These are phyloP conservation scores for Parthenolecanium corni DNA, from an alignment of 2,888 invertebrate genomes.

Conservation along the genomic window DNA sequence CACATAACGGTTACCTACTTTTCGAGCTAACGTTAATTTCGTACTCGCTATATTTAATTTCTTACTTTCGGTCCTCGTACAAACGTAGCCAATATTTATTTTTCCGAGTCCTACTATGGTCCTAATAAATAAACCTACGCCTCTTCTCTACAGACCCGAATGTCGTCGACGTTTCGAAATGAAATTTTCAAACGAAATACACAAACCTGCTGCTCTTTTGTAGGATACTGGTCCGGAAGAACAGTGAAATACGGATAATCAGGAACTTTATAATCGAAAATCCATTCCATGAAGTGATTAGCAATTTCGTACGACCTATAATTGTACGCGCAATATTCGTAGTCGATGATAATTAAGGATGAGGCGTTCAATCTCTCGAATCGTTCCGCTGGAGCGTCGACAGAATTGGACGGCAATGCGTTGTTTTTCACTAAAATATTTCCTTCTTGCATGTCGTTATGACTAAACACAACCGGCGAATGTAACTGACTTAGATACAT, in stretches of 20 bases:
- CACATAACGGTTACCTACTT: too few relatives aligned
- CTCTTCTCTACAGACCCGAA: too few relatives aligned
- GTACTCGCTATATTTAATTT: too few relatives aligned
- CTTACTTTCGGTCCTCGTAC: too few relatives aligned
- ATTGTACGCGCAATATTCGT: constrained; percentile 92
- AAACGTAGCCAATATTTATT: too few relatives aligned
- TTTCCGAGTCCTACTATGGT: too few relatives aligned
- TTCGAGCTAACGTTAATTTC: too few relatives aligned
- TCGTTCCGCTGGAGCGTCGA: background rate
- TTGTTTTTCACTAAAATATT: constrained; percentile 50
- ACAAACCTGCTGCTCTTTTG: constrained; percentile 63
- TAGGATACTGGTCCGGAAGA: constrained; percentile 57
- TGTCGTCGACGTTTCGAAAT: too few relatives aligned
- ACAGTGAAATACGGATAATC: constrained; percentile 66
- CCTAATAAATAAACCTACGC: too few relatives aligned
- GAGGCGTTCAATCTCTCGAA: constrained; percentile 38
- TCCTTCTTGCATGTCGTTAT: constrained; percentile 91
- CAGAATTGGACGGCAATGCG: background rate
- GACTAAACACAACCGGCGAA: constrained; percentile 83
- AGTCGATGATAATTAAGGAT: constrained; percentile 71
- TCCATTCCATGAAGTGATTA: constrained; percentile 90
- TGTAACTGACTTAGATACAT: constrained; percentile 40
- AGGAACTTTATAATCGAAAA: constrained; percentile 71
- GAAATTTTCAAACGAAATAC: background rate
- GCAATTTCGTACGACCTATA: constrained; percentile 87